Base-by-base conservation (phyloP, 2,797 vertebrate genomes). In the Fistularia tabacaria region DNA sequence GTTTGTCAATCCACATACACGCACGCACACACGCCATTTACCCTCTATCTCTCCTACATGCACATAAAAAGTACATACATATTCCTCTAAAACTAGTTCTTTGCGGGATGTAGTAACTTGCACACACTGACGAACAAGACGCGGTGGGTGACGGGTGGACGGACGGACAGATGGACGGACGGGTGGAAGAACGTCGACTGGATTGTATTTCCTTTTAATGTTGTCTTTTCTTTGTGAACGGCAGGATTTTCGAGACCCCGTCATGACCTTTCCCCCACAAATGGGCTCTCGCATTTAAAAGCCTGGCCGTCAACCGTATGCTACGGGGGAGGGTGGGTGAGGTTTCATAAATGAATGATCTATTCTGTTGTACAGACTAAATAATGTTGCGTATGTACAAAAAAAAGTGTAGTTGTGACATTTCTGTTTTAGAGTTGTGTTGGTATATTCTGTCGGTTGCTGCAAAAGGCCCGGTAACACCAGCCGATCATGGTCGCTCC, bases 351-450 rank as follows among this genome's bases (percentile, higher is more conserved):
- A 88, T 87, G 81, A 90, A 88, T 85, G 83, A 89, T 88, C 80
- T 88, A 83, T 85, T 89, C 86, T 90, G 81, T 87, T 85, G 84
- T 88, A 86, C 81, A 85, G 76, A 86, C 80, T 83, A 76, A 84
- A 45, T 45, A 10, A 7, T 14, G n/a, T 14, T 45, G 25, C 25
- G 25, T 25, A 25, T 25, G 25, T 25, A 25, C 25, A 25, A 25
- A 25, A 25, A n/a, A 25, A 25, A 25, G 25, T 25, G 25, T 25
- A 25, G 25, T 25, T 25, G 25, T 25, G 25, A 25, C 25, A 25
- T 25, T 25, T 25, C 25, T 25, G 25, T 25, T 25, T 25, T 5
- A 25, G 25, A 25, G 2, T 25, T 25, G 25, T 25, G 25, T 25
- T 25, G 25, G 25, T 25, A 25, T 25, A 25, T 25, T 25, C 25